Percentiles rank a stretch among this genome's conserved stretches.
Conservation (phyloP, 1,140 invertebrate species). For the Araneus ventricosus region DNA sequence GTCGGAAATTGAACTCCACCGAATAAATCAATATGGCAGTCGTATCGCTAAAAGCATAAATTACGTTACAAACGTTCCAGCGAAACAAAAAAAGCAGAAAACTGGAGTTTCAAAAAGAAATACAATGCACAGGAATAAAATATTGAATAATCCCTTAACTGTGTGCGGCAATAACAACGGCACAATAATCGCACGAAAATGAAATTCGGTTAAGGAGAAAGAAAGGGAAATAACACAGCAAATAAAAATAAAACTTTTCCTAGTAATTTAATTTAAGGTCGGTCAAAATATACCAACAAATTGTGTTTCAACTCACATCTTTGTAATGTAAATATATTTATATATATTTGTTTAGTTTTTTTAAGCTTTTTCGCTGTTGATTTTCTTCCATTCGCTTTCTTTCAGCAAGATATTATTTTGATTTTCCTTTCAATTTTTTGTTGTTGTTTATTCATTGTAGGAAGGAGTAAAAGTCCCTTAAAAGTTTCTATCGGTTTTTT, state of each 20-base stretch:
- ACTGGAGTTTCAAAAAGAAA: not conserved
- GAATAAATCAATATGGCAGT: constrained; percentile 15
- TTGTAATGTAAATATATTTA: constrained; percentile 35
- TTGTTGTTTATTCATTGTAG: not conserved
- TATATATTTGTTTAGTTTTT: constrained; percentile 43
- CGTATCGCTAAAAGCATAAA: not conserved
- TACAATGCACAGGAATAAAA: constrained; percentile 3
- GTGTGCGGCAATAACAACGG: not conserved
- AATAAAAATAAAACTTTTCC: not conserved
- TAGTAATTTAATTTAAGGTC: constrained; percentile 44
- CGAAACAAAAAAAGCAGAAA: not conserved
- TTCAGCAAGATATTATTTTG: not conserved
- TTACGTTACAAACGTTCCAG: not conserved
- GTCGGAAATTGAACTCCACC: not conserved
- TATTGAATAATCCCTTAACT: constrained; percentile 38
- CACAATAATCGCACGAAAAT: constrained; percentile 17
- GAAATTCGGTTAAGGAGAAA: not conserved
- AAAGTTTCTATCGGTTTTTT: constrained; percentile 27
- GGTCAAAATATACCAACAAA: constrained; percentile 37
- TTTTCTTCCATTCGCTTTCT: not conserved
- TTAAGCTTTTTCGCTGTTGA: not conserved
- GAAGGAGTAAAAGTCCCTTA: constrained; percentile 6
- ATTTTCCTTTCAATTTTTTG: not conserved
- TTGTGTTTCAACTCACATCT: constrained; percentile 23
- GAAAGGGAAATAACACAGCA: not conserved